phyloP scores from a whole-genome alignment of 2,797 vertebrate species.

The Pagetopsis macropterus region DNA sequence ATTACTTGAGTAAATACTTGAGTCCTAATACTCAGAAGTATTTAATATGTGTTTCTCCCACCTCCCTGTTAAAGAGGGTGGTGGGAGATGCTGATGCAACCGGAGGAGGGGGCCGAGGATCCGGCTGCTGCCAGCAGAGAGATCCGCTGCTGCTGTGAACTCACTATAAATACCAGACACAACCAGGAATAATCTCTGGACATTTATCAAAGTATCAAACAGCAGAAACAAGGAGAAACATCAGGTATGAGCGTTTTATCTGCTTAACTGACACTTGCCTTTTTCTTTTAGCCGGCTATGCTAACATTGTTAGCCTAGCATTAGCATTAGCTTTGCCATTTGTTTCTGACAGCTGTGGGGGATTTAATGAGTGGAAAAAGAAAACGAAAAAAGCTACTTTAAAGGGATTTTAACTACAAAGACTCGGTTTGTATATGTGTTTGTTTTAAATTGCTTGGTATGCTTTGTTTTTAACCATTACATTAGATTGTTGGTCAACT shows the following conservation, averaged over 20 bases:
- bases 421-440: neutral
- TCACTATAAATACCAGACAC: neutral
- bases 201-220: neutral
- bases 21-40: too few relatives aligned
- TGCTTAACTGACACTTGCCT: constrained; percentile 15
- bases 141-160: constrained; percentile 61
- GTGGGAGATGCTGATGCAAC: constrained; percentile 75
- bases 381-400: neutral
- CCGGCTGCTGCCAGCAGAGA: constrained; percentile 62
- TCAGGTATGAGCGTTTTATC: constrained; percentile 55
- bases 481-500: constrained; percentile 14
- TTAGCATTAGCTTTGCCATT: constrained; percentile 51
- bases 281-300: constrained; percentile 57
- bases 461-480: constrained; percentile 27
- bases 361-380: neutral
- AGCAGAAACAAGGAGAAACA: constrained; percentile 19
- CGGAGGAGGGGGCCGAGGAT: constrained; percentile 67
- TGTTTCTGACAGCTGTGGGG: constrained; percentile 32
- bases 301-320: constrained; percentile 68
- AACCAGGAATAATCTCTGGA: constrained; percentile 43
- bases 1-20: too few relatives aligned
- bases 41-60: too few relatives aligned
- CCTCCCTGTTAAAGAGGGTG: neutral
- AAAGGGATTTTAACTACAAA: neutral
- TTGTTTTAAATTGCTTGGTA: neutral